Conservation (phyloP, 2,888 invertebrate species). For the Mesoligia furuncula region DNA sequence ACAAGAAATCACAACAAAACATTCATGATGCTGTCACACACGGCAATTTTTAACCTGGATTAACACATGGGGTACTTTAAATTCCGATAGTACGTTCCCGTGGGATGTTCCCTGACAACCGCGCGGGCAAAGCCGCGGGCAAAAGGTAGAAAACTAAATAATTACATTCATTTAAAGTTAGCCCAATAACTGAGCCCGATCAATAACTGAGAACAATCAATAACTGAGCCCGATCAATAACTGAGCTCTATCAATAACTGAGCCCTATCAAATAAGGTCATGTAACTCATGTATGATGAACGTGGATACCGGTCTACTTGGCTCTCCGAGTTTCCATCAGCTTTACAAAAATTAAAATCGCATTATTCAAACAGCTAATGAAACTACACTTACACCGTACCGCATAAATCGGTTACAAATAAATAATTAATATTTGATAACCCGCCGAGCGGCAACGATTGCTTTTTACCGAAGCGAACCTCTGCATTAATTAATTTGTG, state of each 20-base stretch:
- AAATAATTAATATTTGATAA: conserved; percentile 60
- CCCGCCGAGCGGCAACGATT: conserved; percentile 29
- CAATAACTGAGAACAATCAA: no score
- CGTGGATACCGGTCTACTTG: not conserved
- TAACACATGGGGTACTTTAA: not conserved
- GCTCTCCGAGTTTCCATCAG: not conserved
- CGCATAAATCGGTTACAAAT: conserved; percentile 33
- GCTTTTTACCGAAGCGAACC: conserved; percentile 63
- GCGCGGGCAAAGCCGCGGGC: not conserved
- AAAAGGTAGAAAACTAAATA: not conserved
- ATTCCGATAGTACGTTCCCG: not conserved
- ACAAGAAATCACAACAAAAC: not conserved
- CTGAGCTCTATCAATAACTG: not conserved
- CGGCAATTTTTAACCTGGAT: not conserved
- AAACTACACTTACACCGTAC: conserved; percentile 42
- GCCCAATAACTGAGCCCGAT: no score
- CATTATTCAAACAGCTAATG: conserved; percentile 42
- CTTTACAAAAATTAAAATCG: conserved; percentile 23
- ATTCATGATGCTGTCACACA: not conserved
- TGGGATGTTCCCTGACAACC: not conserved
- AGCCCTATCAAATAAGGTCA: not conserved
- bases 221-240: no score
- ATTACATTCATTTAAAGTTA: conserved; percentile 39
- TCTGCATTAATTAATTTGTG: conserved; percentile 74
- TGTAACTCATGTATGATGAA: not conserved